A percentile compares a stretch with the other conserved stretches of the same genome.
These are phyloP conservation scores for Choristoneura rosaceana DNA, from an alignment of 2,888 invertebrate species.

Conservation along the genomic window DNA sequence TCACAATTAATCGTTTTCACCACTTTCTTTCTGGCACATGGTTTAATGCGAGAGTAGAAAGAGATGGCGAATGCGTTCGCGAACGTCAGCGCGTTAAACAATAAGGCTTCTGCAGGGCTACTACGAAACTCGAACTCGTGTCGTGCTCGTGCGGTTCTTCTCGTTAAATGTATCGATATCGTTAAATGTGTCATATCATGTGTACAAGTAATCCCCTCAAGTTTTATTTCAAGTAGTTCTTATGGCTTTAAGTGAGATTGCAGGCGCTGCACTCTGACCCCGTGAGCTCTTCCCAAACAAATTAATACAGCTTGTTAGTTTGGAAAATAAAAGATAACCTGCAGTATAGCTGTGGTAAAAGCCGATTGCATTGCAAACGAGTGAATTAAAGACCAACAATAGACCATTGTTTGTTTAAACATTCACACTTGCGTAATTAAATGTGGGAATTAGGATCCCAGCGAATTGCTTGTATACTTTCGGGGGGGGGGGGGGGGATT, in stretches of 20 bases:
- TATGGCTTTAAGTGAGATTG: background rate
- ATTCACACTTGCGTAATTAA: slow-evolving; percentile 18
- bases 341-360: slow-evolving; percentile 1
- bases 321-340: background rate
- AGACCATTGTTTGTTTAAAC: slow-evolving; percentile 25
- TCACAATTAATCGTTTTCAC: too few relatives aligned
- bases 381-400: slow-evolving; percentile 33
- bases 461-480: slow-evolving; percentile 5
- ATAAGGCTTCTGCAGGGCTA: too few relatives aligned
- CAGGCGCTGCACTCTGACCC: background rate
- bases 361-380: slow-evolving; percentile 14
- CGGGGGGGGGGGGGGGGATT: background rate
- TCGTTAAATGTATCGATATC: too few relatives aligned
- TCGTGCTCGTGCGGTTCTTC: too few relatives aligned
- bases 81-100: too few relatives aligned
- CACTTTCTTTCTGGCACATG: too few relatives aligned
- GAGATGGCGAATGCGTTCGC: too few relatives aligned
- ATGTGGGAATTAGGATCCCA: slow-evolving; percentile 26
- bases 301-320: background rate
- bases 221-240: background rate
- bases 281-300: background rate
- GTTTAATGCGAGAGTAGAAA: too few relatives aligned
- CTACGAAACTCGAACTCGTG: too few relatives aligned
- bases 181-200: too few relatives aligned
- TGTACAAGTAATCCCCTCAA: background rate